phyloP scores from a whole-genome alignment of 92 coral and sea anemone genomes.

The Phenganax stokvisi region DNA sequence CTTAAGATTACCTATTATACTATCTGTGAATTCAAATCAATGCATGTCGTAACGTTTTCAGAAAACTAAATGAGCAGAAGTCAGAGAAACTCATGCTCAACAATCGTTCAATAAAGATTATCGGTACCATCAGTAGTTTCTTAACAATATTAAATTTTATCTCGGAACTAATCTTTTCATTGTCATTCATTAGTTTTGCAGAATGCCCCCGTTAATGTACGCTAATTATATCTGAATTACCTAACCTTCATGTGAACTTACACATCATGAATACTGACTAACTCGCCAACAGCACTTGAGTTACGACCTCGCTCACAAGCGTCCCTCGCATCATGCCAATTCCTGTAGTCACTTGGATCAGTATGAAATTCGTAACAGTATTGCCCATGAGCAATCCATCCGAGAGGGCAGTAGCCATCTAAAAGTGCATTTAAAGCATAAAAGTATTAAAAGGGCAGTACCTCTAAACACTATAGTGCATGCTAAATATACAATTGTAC shows the following conservation, averaged over 20 bases:
- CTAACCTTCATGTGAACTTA: constrained; percentile 38
- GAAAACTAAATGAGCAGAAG: no score
- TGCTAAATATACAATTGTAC: neutral
- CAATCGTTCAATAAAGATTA: no score
- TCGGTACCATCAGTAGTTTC: no score
- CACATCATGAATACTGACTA: constrained; percentile 72
- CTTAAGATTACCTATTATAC: no score
- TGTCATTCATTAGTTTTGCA: no score
- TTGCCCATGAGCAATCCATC: constrained; percentile 77
- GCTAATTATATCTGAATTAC: neutral
- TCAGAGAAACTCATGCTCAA: no score
- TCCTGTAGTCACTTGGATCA: constrained; percentile 44
- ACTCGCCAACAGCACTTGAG: constrained; percentile 58
- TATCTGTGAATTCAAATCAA: no score
- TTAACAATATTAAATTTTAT: no score
- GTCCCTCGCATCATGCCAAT: constrained; percentile 66
- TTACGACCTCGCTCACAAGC: constrained; percentile 62
- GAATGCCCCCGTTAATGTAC: no score
- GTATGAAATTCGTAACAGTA: constrained; percentile 75
- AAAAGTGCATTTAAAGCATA: neutral
- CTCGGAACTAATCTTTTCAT: no score
- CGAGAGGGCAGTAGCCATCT: constrained; percentile 56
- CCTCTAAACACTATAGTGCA: no score
- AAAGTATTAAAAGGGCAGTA: neutral
- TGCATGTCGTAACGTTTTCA: no score